Base-by-base conservation (phyloP, 2,888 invertebrate genomes). In the Cotesia congregata region DNA sequence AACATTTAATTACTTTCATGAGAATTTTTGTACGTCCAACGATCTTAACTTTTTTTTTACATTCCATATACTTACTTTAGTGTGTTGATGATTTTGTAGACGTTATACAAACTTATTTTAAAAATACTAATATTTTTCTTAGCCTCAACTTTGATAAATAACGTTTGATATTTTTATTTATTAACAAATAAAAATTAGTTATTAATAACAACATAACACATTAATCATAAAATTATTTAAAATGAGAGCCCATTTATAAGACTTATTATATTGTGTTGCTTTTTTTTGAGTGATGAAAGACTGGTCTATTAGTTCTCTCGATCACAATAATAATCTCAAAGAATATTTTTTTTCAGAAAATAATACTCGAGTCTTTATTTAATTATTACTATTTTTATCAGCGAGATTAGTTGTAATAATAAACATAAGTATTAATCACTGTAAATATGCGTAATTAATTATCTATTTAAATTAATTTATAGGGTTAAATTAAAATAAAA, bases 141-240 rank as follows among this genome's bases (percentile, higher is more conserved):
- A 50, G 50, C 50, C 4, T 3, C 3, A 30, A 30, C 30, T 50
- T 9, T 50, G 50, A 50, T 50, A 12, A 50, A 50, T 50, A 50
- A 12, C 30, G 41, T 40, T 30, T 39, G 5, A 71, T n/a, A 61
- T 12, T 61, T 60, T 7, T 68, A 38, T 68, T 50, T 59, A n/a
- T 59, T 30, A 50, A 40, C 41, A 68, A 68, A 68, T 68, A 20
- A 9, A 40, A 68, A 41, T 38, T 30, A 9, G 41, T 40, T 9
- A 68, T n/a, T 30, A 68, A 68, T 40, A 68, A n/a, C n/a, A 67
- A 40, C 6, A 7, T 39, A 38, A 67, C 41, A 40, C 15, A 41
- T 30, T 67, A 40, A 67, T 30, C 41, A 40, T 15, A 30, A 30
- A 30, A 30, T 67, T 67, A 6, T 30, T 67, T 67, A 30, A 30